A percentile compares a stretch with the other conserved stretches of the same genome.
Evolutionary conservation across 64 coral and sea anemone genomes (phyloP).

Genomic region (Montipora cactus): DNA sequence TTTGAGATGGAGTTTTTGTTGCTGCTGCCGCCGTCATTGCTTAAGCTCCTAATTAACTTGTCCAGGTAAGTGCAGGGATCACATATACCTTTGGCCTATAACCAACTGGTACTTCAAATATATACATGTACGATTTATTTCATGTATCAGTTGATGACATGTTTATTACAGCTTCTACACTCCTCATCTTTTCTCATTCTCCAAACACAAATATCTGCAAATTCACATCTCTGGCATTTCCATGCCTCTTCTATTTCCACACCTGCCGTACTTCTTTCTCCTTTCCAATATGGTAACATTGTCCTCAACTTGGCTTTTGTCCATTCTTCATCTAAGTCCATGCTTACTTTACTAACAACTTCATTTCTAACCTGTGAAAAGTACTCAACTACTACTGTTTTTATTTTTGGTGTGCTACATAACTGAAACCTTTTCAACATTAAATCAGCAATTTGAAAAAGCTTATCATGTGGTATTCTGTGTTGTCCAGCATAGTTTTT

Average conservation of each 20-base stretch:
- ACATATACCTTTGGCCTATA: too few relatives aligned
- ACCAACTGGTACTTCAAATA: too few relatives aligned
- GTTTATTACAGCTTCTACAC: constrained; percentile 43
- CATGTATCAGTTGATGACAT: not conserved
- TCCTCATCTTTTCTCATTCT: constrained; percentile 73
- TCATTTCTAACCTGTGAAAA: constrained; percentile 41
- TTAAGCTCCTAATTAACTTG: too few relatives aligned
- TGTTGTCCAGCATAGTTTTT: constrained; percentile 53
- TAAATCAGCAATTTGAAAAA: constrained; percentile 60
- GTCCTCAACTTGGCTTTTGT: constrained; percentile 40
- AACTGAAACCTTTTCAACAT: constrained; percentile 42
- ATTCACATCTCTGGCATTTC: constrained; percentile 79
- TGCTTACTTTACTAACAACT: constrained; percentile 39
- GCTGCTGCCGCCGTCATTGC: too few relatives aligned
- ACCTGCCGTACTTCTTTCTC: constrained; percentile 44
- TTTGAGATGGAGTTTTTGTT: too few relatives aligned
- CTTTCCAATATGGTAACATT: constrained; percentile 78
- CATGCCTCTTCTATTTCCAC: constrained; percentile 85
- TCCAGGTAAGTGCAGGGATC: too few relatives aligned
- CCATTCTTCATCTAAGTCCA: constrained; percentile 67
- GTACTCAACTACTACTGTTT: constrained; percentile 55
- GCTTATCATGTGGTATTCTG: constrained; percentile 26
- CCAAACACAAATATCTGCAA: constrained; percentile 66
- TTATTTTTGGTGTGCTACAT: constrained; percentile 31
- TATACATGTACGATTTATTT: not conserved